Evolutionary conservation across 2,797 vertebrate species (phyloP).

Genomic region (Tapera naevia): DNA sequence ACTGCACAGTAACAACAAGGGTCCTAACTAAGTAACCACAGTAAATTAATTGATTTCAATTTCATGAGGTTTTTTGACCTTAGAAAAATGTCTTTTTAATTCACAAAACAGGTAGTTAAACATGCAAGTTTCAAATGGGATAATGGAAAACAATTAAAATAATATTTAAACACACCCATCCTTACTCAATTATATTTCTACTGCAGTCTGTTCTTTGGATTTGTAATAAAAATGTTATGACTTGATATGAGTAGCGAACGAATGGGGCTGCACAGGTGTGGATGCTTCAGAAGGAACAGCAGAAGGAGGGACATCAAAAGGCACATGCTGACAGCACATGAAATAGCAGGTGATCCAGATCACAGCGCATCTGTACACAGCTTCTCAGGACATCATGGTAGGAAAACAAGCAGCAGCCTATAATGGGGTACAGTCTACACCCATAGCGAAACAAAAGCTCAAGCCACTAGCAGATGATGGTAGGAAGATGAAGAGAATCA

Average conservation of each 20-base stretch:
- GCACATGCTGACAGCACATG: background rate
- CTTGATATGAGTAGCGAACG: rapidly evolving
- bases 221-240: rapidly evolving
- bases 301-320: background rate
- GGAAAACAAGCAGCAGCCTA: background rate
- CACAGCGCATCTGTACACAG: background rate
- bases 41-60: background rate
- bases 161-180: background rate
- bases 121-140: background rate
- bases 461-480: background rate
- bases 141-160: background rate
- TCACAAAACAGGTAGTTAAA: background rate
- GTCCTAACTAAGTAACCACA: background rate
- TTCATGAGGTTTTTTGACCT: background rate
- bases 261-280: too few relatives aligned
- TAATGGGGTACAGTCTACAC: background rate
- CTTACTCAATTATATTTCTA: background rate
- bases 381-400: background rate
- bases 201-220: background rate
- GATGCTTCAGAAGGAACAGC: background rate
- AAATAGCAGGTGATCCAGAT: background rate
- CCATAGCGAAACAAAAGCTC: background rate
- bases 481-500: background rate
- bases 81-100: background rate
- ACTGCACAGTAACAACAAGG: background rate